Evolutionary conservation across 2,797 vertebrate genomes (phyloP), one percentile per base, ranked within the genome.

Genomic region (Muscicapa comitata): DNA sequence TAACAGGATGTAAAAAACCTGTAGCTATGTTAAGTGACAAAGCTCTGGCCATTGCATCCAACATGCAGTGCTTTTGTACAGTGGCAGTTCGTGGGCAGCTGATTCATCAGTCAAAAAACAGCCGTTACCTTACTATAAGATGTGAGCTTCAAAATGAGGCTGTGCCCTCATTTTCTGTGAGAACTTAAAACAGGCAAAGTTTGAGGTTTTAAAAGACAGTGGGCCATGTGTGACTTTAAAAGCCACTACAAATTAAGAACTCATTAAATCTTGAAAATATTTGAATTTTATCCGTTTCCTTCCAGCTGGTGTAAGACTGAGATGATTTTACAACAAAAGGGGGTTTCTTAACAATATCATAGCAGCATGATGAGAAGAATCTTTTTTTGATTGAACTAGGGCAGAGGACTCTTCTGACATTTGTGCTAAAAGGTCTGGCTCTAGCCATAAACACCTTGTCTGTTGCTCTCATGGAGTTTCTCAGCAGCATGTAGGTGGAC

Each of bases 201-300:
- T 86, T 91, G 87, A 93, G 82, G 82, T 90, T 93, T 88, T 66
- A 73, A 83, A 87, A 93, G 54, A 90, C 82, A 93, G 88, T 89
- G 2, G 7, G 35, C 40, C 76, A 6, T 78, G 21, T 3, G 13
- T 76, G 63, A 91, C 51, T 94, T 91, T 73, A 45, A 84, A 93
- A 88, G 86, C 85, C 70, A 63, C 55, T 66, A 37, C 3, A 21
- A 87, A 78, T 86, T 92, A 90, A 73, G 70, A 93, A 66, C 68
- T 65, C 0, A 13, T 72, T 94, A 86, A 66, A 77, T 84, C 65
- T 86, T 96, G 85, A 91, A 94, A 95, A 70, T 58, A 68, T 23
- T 89, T 24, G 19, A 59, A 11, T 81, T 93, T 48, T 62, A 54
- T 73, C 58, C 13, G 37, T 84, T 96, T 90, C 37, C 25, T 88